Conservation (phyloP, 2,797 vertebrate species). For the Gallinago stenura region DNA sequence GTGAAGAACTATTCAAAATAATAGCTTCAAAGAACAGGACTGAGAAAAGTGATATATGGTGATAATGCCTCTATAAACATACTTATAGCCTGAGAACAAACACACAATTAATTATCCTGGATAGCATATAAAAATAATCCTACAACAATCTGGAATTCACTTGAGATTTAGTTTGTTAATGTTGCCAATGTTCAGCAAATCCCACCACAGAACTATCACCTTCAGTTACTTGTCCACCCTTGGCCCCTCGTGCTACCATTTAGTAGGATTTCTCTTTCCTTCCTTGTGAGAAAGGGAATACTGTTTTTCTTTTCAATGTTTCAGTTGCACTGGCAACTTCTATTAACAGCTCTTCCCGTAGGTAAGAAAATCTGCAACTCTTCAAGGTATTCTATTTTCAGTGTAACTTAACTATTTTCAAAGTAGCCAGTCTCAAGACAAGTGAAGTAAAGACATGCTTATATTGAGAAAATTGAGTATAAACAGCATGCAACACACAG, state of each 20-base stretch:
- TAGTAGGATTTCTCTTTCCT: neutral
- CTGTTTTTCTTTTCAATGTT: neutral
- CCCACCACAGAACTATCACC: neutral
- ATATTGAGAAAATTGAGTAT: neutral
- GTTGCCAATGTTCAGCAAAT: neutral
- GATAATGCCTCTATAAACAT: neutral
- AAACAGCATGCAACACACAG: neutral
- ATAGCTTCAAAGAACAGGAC: neutral
- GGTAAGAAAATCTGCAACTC: neutral
- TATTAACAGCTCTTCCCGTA: neutral
- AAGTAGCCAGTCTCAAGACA: neutral
- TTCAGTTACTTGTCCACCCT: neutral
- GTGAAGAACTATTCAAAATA: neutral
- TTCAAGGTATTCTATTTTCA: neutral
- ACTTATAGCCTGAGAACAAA: neutral
- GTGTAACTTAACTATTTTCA: neutral
- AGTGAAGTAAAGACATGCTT: neutral
- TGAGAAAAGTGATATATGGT: neutral
- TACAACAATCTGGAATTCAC: no score
- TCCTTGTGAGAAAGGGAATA: neutral
- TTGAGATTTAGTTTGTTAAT: neutral
- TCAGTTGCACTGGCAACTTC: neutral
- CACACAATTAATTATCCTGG: neutral
- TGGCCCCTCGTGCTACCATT: neutral
- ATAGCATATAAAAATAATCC: neutral